Evolutionary conservation across 2,888 invertebrate genomes (phyloP).

Genomic region (Synanthedon formicaeformis): DNA sequence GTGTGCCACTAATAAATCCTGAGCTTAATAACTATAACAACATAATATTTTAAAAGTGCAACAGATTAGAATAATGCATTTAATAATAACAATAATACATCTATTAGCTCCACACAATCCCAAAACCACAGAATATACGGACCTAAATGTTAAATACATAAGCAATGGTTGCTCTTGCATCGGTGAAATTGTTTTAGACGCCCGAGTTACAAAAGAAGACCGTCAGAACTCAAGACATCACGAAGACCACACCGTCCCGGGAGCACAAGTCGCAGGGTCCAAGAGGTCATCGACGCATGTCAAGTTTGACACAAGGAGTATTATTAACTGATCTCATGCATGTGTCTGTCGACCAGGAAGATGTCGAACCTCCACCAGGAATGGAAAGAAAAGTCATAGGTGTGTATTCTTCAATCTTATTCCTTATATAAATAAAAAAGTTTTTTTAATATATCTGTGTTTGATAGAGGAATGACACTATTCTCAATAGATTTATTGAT

Average conservation of each 20-base stretch:
- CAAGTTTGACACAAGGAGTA: constrained; percentile 43
- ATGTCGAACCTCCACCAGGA: constrained; percentile 20
- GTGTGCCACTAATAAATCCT: too few species aligned
- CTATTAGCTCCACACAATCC: too few species aligned
- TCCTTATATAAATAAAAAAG: too few species aligned
- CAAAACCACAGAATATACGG: too few species aligned
- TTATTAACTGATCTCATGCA: constrained; percentile 50
- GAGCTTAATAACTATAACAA: too few species aligned
- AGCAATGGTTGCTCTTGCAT: too few species aligned
- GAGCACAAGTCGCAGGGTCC: constrained; percentile 24
- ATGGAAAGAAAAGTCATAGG: constrained; percentile 51
- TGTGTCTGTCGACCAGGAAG: constrained; percentile 39
- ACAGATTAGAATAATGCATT: too few species aligned
- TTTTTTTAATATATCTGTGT: neutral
- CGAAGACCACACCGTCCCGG: constrained; percentile 39
- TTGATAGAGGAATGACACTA: neutral
- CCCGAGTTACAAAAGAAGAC: constrained; percentile 48
- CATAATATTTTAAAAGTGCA: too few species aligned
- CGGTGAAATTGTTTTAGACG: constrained; percentile 21
- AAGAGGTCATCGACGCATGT: constrained; percentile 45
- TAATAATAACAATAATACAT: too few species aligned
- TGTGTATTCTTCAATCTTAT: constrained; percentile 8
- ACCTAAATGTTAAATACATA: too few species aligned
- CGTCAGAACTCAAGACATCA: constrained; percentile 30
- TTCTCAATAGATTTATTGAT: neutral